A percentile compares a stretch with the other conserved stretches of the same genome.
Conservation (phyloP, 2,888 invertebrate genomes). For the Chrysolina haemoptera region DNA sequence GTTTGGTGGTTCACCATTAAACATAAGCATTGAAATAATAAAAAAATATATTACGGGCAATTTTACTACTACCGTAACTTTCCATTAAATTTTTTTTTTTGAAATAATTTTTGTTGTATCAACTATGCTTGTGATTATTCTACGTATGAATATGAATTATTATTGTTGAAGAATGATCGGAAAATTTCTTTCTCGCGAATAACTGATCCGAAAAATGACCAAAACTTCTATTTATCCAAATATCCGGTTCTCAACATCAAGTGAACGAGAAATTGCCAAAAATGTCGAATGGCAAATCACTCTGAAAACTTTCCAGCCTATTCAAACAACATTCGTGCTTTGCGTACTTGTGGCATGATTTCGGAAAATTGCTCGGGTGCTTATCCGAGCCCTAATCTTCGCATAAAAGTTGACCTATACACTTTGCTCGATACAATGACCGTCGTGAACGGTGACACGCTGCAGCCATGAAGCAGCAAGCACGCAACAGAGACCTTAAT, state of each 20-base stretch:
- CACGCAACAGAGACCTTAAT: slow-evolving; percentile 44
- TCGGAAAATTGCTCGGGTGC: slow-evolving; percentile 64
- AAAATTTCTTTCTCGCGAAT: too few species aligned
- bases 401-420: slow-evolving; percentile 66
- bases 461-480: slow-evolving; percentile 39
- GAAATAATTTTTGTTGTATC: too few species aligned
- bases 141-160: too few species aligned
- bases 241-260: too few species aligned
- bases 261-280: background rate
- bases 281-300: slow-evolving; percentile 16
- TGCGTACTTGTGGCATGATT: slow-evolving; percentile 63
- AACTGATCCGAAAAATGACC: too few species aligned
- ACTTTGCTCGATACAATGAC: slow-evolving; percentile 68
- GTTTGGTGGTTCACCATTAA: too few species aligned
- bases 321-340: slow-evolving; percentile 52
- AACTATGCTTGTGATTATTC: too few species aligned
- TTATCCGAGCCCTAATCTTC: slow-evolving; percentile 67
- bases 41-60: too few species aligned
- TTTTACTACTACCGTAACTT: too few species aligned
- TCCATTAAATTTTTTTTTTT: too few species aligned
- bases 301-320: slow-evolving; percentile 30
- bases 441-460: slow-evolving; percentile 54
- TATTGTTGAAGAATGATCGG: too few species aligned
- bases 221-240: background rate
- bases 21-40: too few species aligned